Conservation (phyloP, 2,888 invertebrate genomes). For the Cephus runcator region DNA sequence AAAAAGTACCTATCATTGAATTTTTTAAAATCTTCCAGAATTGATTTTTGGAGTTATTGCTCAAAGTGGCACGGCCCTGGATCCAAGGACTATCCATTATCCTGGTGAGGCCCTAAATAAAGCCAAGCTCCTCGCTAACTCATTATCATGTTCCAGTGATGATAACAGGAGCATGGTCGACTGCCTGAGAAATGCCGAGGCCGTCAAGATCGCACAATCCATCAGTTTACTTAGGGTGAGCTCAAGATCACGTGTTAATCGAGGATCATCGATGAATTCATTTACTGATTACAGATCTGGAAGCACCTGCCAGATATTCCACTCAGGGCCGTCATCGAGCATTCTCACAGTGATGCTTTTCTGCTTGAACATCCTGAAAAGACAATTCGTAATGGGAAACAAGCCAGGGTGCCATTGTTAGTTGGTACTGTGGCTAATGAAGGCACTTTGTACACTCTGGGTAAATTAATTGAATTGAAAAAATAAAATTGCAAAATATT, state of each 20-base stretch:
- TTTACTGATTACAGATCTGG: slow-evolving; percentile 8
- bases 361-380: slow-evolving; percentile 19
- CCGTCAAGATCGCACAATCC: slow-evolving; percentile 9
- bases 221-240: slow-evolving; percentile 13
- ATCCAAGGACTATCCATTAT: slow-evolving; percentile 30
- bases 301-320: slow-evolving; percentile 11
- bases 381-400: slow-evolving; percentile 11
- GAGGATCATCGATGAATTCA: not conserved
- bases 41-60: slow-evolving; percentile 52
- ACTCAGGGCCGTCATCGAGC: slow-evolving; percentile 13
- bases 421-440: slow-evolving; percentile 13
- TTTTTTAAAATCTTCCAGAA: slow-evolving; percentile 25
- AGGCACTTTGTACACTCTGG: not conserved
- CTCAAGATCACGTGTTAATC: not conserved
- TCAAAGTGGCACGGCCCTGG: slow-evolving; percentile 41
- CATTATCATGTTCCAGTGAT: slow-evolving; percentile 9
- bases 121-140: slow-evolving; percentile 12
- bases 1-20: not conserved
- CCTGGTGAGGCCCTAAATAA: slow-evolving; percentile 13
- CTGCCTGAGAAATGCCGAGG: slow-evolving; percentile 14
- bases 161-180: slow-evolving; percentile 11
- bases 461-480: not conserved
- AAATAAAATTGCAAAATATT: not conserved
- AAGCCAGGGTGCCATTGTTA: slow-evolving; percentile 16
- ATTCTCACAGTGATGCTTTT: slow-evolving; percentile 10